Evolutionary conservation across 2,113 vertebrate genomes (phyloP), one percentile per base, ranked within the genome.

Genomic region (Maccullochella peelii): DNA sequence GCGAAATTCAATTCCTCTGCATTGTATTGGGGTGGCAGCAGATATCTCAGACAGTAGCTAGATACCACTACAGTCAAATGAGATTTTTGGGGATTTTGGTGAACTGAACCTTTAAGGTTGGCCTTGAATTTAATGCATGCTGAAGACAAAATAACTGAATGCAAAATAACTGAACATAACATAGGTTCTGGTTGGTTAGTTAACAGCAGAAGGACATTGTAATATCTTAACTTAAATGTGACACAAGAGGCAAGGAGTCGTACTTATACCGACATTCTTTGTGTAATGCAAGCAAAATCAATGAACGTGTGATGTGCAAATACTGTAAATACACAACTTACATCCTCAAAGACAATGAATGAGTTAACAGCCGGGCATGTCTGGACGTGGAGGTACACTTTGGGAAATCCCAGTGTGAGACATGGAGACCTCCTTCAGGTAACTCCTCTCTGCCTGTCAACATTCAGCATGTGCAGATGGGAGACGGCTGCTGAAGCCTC

Each of bases 301-400:
- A 57, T 38, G 9, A 66, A 57, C 23, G 11, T 25, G 25, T 16
- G 12, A 25, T 15, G n/a, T n/a, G n/a, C n/a, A n/a, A n/a, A 33
- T 2, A 50, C 1, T 0, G 0, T 16, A 23, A 44, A 44, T 30
- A 23, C 20, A 42, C 11, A 0, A 30, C n/a, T 71, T 50, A 12
- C 18, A 77, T 47, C 33, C 14, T 62, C 27, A 52, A 50, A 69
- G 36, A 50, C 30, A 40, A 21, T 6, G 20, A n/a, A 25, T 44
- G 20, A 49, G 42, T 47, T 2, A 23, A 23, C 69, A 79, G 47
- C 0, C 77, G 33, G 65, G 44, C 80, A 15, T 74, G 86, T 77
- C 79, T 23, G 61, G 52, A 85, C 85, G 77, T 8, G 52, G 25
- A 72, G 80, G 40, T n/a, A 14, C 1, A 11, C 55, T 33, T 86